Evolutionary conservation across 2,797 vertebrate species (phyloP).

Genomic region (Crocidura indochinensis): DNA sequence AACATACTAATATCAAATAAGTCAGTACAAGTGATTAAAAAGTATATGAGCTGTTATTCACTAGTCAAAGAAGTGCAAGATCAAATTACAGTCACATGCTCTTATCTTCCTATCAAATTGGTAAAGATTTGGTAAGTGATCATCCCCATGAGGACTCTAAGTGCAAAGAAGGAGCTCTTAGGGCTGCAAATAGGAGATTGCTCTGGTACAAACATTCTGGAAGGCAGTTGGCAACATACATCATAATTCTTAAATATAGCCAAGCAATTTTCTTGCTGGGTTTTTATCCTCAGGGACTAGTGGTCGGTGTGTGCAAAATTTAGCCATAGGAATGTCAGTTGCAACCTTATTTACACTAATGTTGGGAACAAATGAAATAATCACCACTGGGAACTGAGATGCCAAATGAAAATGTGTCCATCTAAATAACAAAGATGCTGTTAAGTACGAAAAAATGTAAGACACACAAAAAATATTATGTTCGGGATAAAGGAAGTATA

Average conservation of each 20-base stretch:
- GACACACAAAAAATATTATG: background rate
- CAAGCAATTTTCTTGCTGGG: slow-evolving; percentile 64
- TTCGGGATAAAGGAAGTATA: slow-evolving; percentile 1
- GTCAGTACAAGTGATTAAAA: slow-evolving; percentile 70
- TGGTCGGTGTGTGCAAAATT: slow-evolving; percentile 60
- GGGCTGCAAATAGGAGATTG: background rate
- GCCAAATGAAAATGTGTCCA: background rate
- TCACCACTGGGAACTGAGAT: background rate
- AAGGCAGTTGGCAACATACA: slow-evolving; percentile 43
- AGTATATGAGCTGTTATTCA: slow-evolving; percentile 64
- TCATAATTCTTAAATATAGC: slow-evolving; percentile 74
- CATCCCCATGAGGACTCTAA: background rate
- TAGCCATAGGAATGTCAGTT: slow-evolving; percentile 43
- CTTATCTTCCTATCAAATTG: slow-evolving; percentile 60
- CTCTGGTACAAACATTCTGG: slow-evolving; percentile 56
- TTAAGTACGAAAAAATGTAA: background rate
- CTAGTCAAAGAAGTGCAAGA: slow-evolving; percentile 47
- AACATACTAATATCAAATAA: slow-evolving; percentile 70
- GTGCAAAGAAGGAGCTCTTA: background rate
- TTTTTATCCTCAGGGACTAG: slow-evolving; percentile 55
- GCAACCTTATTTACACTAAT: slow-evolving; percentile 63
- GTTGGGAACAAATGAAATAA: slow-evolving; percentile 28
- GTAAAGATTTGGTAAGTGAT: slow-evolving; percentile 44
- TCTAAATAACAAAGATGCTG: background rate
- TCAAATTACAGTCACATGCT: slow-evolving; percentile 34